Base-by-base conservation (phyloP, 2,888 invertebrate species). In the Trissolcus japonicus region DNA sequence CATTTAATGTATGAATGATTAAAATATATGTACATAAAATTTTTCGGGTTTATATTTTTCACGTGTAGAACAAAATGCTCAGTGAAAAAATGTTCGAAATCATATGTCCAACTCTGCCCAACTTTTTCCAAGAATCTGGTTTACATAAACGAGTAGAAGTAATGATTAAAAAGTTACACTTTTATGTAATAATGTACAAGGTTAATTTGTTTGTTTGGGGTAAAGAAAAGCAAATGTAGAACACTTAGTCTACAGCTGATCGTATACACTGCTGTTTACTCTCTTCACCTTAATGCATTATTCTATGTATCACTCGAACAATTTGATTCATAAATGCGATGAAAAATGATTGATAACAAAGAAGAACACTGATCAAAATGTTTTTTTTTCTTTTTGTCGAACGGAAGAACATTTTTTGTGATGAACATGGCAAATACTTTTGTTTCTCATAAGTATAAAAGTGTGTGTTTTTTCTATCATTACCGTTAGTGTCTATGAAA, bases 301-400 rank as follows among this genome's bases (percentile, higher is more conserved):
- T 19, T 46, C 53, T 60, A 60, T 54, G 35, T 60, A 68, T 60
- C 60, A 68, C 54, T 54, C 59, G 54, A 46, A 60, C 43, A 68
- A 54, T 60, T 46, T 60, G 25, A n/a, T 48, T 50, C 53, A 60
- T 48, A 1, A 21, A 11, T 46, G 60, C 50, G 48, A 14, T 54
- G n/a, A 60, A 68, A 68, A 35, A 11, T 35, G 9, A 11, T 2
- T 35, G 1, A 35, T 9, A 35, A 35, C 11, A 35, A 35, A 35
- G 9, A 35, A 1, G 11, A 35, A 35, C 7, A 9, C 9, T 9
- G 9, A 35, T 35, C 0, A 35, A 35, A 35, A 7, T 35, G 35
- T 35, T 7, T 16, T 43, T 19, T 19, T 19, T 19, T 19, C 2
- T 19, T 19, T 46, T 14, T 46, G 46, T 14, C 4, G 2, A 35